Conservation (phyloP, 2,888 invertebrate species). For the Agrilus cyanescens region DNA sequence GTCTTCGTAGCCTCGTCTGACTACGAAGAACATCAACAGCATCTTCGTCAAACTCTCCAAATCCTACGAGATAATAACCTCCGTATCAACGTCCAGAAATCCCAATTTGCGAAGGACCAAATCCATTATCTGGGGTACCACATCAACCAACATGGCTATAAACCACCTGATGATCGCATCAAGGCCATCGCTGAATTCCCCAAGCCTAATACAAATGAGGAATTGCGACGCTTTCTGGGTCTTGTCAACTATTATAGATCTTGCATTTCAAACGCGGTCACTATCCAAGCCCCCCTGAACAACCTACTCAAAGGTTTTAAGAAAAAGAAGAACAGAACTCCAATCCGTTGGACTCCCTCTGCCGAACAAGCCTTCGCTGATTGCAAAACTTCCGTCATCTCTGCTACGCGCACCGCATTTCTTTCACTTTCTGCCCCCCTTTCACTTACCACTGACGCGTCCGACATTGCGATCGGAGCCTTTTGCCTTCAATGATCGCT, state of each 20-base stretch:
- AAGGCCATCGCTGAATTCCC: neutral
- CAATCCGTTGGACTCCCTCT: too few species aligned
- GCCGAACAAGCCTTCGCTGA: too few species aligned
- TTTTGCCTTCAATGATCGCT: neutral
- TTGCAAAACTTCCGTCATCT: too few species aligned
- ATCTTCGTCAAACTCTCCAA: too few species aligned
- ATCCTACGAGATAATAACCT: too few species aligned
- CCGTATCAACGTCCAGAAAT: neutral
- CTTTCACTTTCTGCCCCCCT: too few species aligned
- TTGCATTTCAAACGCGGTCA: neutral
- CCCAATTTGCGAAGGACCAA: neutral
- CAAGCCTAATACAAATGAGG: neutral
- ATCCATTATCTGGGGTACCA: neutral
- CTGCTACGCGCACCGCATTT: too few species aligned
- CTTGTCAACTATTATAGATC: neutral
- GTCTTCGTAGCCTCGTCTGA: neutral
- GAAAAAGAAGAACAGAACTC: too few species aligned
- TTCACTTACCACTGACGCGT: too few species aligned
- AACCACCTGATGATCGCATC: neutral
- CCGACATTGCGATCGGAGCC: too few species aligned
- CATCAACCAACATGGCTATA: slow-evolving; percentile 1
- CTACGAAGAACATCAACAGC: neutral
- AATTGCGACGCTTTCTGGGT: neutral
- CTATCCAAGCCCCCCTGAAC: too few species aligned
- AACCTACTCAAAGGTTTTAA: too few species aligned